Base-by-base conservation (phyloP, 2,113 vertebrate species). In the Microtus ochrogaster region DNA sequence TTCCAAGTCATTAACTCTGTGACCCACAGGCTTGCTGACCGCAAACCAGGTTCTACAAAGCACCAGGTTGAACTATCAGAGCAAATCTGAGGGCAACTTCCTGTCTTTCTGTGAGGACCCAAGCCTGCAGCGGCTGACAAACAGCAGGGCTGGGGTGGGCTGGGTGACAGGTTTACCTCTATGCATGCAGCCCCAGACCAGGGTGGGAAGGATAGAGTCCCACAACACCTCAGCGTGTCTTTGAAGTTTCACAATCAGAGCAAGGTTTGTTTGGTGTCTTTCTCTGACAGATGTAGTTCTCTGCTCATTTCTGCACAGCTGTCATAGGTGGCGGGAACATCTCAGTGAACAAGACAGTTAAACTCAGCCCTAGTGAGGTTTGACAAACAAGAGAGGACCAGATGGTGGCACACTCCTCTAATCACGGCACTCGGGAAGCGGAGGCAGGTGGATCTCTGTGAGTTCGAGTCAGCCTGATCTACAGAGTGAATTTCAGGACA, bases 81-180 rank as follows among this genome's bases (percentile, higher is more conserved):
- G 96, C 85, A 98, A 98, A 98, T 98, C 98, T 72, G 97, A 98
- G 90, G 92, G 97, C 6, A 1, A 36, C 41, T 98, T 98, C 98
- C 98, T 98, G 97, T 96, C 47, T 92, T 7, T 0, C 5, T 0
- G 11, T 94, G 65, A 72, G 68, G 92, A 89, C 89, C 22, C 92
- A 94, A 94, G 52, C 55, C 81, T 14, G 81, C 9, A n/a, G 4
- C 19, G 41, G 6, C 91, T 10, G 79, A 76, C 79, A 49, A 30
- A 92, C 96, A 94, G 96, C 70, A n/a, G 79, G 74, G 61, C 3
- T 16, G 72, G 88, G 61, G 13, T 24, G 79, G 21, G 33, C 0
- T 70, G 77, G 21, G 52, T n/a, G 5, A 26, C 4, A 14, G 36
- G 33, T 58, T 82, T 58, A 6, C 11, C 12, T 82, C 55, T 49